Conservation (phyloP, 2,888 invertebrate species). For the Augochlorella aurata region DNA sequence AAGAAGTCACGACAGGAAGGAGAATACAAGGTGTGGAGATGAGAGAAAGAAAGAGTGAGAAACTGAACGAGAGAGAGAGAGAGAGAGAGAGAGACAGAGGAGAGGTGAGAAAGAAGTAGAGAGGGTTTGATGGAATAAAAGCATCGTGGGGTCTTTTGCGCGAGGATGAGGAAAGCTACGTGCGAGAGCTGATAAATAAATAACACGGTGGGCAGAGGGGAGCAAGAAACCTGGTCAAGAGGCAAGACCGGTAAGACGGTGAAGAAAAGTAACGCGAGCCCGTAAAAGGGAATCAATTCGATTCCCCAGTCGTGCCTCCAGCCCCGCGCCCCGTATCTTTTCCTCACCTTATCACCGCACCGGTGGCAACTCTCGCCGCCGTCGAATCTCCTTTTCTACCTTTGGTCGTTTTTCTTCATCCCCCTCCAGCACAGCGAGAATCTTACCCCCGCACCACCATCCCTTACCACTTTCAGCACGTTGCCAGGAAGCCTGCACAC, state of each 20-base stretch:
- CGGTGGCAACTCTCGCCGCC: conserved; percentile 52
- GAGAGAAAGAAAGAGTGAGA: background rate
- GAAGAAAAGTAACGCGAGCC: conserved; percentile 76
- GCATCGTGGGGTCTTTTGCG: conserved; percentile 55
- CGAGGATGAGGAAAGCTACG: conserved; percentile 51
- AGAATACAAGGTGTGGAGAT: background rate
- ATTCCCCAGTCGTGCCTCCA: conserved; percentile 71
- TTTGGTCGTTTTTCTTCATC: conserved; percentile 58
- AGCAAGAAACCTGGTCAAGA: conserved; percentile 70
- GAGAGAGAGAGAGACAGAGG: background rate
- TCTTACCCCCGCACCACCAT: conserved; percentile 4
- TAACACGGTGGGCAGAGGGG: conserved; percentile 55
- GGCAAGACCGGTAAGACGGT: conserved; percentile 68
- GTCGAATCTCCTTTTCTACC: conserved; percentile 56
- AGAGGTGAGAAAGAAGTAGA: background rate
- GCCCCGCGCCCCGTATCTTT: conserved; percentile 49
- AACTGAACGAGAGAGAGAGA: background rate
- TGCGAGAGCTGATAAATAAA: conserved; percentile 73
- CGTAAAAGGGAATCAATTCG: conserved; percentile 81
- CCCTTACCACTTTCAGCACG: conserved; percentile 34
- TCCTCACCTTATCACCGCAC: conserved; percentile 49
- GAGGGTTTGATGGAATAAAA: conserved; percentile 24
- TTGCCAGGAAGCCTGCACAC: conserved; percentile 29
- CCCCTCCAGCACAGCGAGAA: conserved; percentile 50
- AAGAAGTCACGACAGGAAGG: background rate